A percentile compares a stretch with the other conserved stretches of the same genome.
phyloP scores from a whole-genome alignment of 2,797 vertebrate species.

The Enteromius treurensis region DNA sequence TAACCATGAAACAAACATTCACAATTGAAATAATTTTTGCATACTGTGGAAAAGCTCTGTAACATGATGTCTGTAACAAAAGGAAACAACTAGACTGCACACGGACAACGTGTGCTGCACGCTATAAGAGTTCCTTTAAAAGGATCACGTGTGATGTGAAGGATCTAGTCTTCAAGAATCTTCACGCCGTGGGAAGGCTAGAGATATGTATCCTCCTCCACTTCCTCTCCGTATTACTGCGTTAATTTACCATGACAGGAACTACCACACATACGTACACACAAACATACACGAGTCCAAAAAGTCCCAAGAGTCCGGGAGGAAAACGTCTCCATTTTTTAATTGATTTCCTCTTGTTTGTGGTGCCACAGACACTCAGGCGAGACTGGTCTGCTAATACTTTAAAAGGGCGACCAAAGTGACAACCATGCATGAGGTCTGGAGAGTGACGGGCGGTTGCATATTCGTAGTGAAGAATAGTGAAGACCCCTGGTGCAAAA shows the following conservation, averaged over 20 bases:
- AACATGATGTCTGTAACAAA: constrained; percentile 66
- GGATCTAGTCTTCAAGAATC: not conserved
- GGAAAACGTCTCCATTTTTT: constrained; percentile 43
- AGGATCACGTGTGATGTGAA: constrained; percentile 15
- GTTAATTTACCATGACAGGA: constrained; percentile 57
- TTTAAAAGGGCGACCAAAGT: constrained; percentile 39
- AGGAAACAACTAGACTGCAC: constrained; percentile 49
- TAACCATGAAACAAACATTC: constrained; percentile 76
- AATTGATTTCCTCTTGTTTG: constrained; percentile 5
- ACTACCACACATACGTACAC: constrained; percentile 36
- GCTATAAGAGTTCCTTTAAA: constrained; percentile 29
- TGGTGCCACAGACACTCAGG: constrained; percentile 41
- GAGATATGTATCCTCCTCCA: constrained; percentile 30
- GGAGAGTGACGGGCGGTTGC: constrained; percentile 52
- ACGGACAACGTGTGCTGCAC: constrained; percentile 24
- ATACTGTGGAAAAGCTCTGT: constrained; percentile 74
- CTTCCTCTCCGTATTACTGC: constrained; percentile 44
- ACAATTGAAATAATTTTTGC: constrained; percentile 73
- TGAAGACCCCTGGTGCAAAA: constrained; percentile 17
- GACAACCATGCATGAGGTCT: constrained; percentile 36
- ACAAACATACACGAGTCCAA: constrained; percentile 40
- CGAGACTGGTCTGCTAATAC: constrained; percentile 57
- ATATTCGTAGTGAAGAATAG: constrained; percentile 47
- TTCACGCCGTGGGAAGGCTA: constrained; percentile 22
- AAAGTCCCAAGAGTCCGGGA: constrained; percentile 46